These are phyloP conservation scores for Labrus mixtus DNA, from an alignment of 2,113 vertebrate genomes.

Conservation along the genomic window DNA sequence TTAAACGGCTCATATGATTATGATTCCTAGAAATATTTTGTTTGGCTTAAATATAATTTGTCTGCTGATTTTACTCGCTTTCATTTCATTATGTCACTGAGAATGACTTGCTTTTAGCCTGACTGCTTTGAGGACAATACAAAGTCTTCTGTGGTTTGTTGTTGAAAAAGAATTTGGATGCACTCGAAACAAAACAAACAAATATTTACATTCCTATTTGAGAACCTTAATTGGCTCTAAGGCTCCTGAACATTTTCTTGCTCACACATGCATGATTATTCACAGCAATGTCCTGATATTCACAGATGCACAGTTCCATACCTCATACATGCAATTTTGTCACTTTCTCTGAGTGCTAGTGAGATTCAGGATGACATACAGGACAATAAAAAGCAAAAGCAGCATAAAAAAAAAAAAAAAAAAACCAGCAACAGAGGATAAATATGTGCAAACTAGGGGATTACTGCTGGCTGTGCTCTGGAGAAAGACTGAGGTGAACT, in stretches of 20 bases:
- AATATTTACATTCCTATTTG: slow-evolving; percentile 12
- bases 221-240: slow-evolving; percentile 22
- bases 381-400: slow-evolving; percentile 32
- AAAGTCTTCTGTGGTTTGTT: not conserved
- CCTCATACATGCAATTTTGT: slow-evolving; percentile 68
- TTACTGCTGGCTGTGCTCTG: slow-evolving; percentile 26
- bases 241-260: slow-evolving; percentile 38
- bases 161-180: slow-evolving; percentile 8
- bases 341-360: slow-evolving; percentile 42
- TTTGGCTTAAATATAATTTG: not conserved
- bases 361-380: slow-evolving; percentile 68
- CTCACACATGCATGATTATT: slow-evolving; percentile 25
- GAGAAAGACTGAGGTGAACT: slow-evolving; percentile 21
- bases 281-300: slow-evolving; percentile 15
- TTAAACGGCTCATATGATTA: too few relatives aligned
- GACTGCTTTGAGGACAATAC: not conserved
- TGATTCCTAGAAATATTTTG: too few relatives aligned
- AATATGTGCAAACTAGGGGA: slow-evolving; percentile 6
- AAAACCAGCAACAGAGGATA: slow-evolving; percentile 21
- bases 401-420: slow-evolving; percentile 26
- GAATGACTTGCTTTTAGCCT: not conserved
- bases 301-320: slow-evolving; percentile 30
- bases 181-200: not conserved
- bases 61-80: not conserved
- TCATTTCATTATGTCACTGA: not conserved